Percentiles rank a stretch among this genome's conserved stretches.
phyloP scores from a whole-genome alignment of 2,888 invertebrate genomes.

The Embidobia sp. region DNA sequence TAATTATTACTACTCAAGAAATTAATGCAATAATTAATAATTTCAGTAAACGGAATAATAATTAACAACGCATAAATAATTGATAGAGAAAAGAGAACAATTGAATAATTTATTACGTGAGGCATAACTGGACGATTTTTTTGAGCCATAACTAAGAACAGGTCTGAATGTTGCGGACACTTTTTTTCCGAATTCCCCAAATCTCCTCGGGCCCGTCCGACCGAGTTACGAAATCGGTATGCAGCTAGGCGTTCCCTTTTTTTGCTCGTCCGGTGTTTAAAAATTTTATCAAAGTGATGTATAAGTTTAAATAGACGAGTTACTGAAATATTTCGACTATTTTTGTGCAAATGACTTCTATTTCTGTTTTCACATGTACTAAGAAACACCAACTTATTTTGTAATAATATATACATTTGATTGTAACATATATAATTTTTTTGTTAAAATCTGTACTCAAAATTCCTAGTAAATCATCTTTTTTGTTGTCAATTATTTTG shows the following conservation, averaged over 20 bases:
- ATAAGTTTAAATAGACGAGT: constrained; percentile 44
- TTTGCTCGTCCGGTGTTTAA: constrained; percentile 29
- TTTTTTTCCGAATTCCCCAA: constrained; percentile 61
- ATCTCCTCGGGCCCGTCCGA: constrained; percentile 51
- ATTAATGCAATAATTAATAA: no score
- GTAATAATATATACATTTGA: no score
- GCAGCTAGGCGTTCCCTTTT: constrained; percentile 51
- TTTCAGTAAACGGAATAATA: no score
- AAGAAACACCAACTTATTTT: no score
- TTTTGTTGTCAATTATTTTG: no score
- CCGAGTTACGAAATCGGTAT: constrained; percentile 51
- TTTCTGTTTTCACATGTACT: no score
- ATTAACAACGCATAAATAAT: constrained; percentile 47
- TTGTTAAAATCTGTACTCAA: no score
- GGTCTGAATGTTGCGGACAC: constrained; percentile 53
- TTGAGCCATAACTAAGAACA: constrained; percentile 46
- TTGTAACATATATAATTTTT: no score
- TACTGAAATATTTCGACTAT: no score
- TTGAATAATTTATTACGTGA: constrained; percentile 56
- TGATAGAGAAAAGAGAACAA: constrained; percentile 26
- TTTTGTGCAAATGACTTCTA: no score
- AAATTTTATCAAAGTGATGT: constrained; percentile 56
- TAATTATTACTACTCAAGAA: no score
- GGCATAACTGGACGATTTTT: constrained; percentile 38
- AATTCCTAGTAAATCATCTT: no score